These are phyloP conservation scores for Heliothis subflexa DNA, from an alignment of 1,140 invertebrate genomes.

Conservation along the genomic window DNA sequence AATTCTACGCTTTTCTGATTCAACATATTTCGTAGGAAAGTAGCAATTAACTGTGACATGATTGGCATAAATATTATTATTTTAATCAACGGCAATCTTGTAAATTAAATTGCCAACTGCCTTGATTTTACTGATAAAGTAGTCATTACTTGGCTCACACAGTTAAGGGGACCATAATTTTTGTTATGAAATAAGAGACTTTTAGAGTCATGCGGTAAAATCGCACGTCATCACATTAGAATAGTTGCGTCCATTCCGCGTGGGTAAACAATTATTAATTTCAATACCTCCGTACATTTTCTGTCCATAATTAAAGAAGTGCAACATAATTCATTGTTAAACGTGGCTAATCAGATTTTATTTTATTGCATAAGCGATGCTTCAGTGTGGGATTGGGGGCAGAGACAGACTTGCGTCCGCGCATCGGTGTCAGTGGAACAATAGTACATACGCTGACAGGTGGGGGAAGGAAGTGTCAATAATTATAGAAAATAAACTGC, in stretches of 20 bases:
- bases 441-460: slow-evolving; percentile 29
- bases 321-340: slow-evolving; percentile 54
- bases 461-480: slow-evolving; percentile 44
- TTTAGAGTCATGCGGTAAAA: not conserved
- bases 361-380: slow-evolving; percentile 68
- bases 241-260: slow-evolving; percentile 15
- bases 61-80: not conserved
- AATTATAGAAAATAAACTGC: slow-evolving; percentile 41
- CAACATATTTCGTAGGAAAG: slow-evolving; percentile 20
- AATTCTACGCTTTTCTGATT: slow-evolving; percentile 29
- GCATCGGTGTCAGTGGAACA: slow-evolving; percentile 70
- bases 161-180: slow-evolving; percentile 8
- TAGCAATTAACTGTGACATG: slow-evolving; percentile 13
- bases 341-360: slow-evolving; percentile 54
- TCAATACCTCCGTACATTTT: slow-evolving; percentile 35
- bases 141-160: no score
- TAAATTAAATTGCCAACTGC: no score
- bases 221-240: slow-evolving; percentile 2
- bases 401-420: slow-evolving; percentile 50
- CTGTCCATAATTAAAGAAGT: slow-evolving; percentile 56
- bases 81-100: no score
- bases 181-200: slow-evolving; percentile 3
- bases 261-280: slow-evolving; percentile 40
- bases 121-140: no score
- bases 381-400: slow-evolving; percentile 69